These are phyloP conservation scores for Aphelinus atriplicis DNA, from an alignment of 1,140 invertebrate genomes.

Conservation along the genomic window DNA sequence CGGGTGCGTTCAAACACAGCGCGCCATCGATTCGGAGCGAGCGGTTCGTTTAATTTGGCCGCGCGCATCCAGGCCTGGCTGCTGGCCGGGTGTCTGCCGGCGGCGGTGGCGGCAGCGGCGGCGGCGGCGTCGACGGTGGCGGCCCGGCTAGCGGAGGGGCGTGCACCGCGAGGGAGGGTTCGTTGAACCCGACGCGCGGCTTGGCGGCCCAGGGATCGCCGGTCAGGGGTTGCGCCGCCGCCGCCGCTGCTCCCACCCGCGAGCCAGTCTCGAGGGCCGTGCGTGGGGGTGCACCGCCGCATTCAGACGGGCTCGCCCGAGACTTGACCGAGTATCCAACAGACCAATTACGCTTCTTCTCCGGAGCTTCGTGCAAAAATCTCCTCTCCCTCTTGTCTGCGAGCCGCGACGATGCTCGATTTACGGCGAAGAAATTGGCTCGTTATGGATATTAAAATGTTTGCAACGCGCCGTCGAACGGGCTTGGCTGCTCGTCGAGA, in stretches of 20 bases:
- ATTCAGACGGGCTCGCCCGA: neutral
- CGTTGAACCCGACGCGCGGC: conserved; percentile 49
- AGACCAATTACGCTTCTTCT: neutral
- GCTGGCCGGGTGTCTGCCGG: neutral
- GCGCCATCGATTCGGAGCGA: conserved; percentile 24
- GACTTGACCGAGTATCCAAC: conserved; percentile 33
- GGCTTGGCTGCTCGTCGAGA: too few species aligned
- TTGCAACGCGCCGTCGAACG: too few species aligned
- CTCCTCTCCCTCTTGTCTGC: too few species aligned
- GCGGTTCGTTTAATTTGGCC: conserved; percentile 36
- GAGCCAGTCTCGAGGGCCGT: neutral
- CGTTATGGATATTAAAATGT: too few species aligned
- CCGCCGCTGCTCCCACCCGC: neutral
- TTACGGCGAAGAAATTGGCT: too few species aligned
- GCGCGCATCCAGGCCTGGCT: neutral
- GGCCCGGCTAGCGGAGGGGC: neutral
- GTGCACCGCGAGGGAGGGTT: conserved; percentile 35
- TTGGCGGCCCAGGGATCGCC: conserved; percentile 48
- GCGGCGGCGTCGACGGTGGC: neutral
- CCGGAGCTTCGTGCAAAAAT: too few species aligned
- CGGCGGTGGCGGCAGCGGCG: neutral
- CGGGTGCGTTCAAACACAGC: too few species aligned
- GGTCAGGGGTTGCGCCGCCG: conserved; percentile 41
- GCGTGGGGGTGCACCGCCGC: neutral
- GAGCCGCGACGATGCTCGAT: too few species aligned